A percentile compares a stretch with the other conserved stretches of the same genome.
Evolutionary conservation across 1,140 invertebrate genomes (phyloP).

Genomic region (Calosoma granatense): DNA sequence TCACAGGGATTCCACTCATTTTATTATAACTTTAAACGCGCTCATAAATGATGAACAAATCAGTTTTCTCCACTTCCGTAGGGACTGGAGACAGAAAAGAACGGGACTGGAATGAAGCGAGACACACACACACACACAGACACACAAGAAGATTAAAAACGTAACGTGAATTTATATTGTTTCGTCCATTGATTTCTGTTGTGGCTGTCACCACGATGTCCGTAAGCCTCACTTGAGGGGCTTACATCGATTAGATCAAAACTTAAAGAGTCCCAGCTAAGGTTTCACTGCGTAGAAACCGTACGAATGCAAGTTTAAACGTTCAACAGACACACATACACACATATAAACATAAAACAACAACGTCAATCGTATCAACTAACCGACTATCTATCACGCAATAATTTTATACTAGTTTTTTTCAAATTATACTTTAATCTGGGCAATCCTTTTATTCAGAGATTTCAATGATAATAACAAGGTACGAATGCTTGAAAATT

Average conservation of each 20-base stretch:
- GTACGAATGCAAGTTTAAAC: not conserved
- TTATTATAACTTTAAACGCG: not conserved
- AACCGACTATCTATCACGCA: not conserved
- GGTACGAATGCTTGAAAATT: too few relatives aligned
- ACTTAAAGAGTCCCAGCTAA: slow-evolving; percentile 16
- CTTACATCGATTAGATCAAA: slow-evolving; percentile 22
- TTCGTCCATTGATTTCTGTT: slow-evolving; percentile 10
- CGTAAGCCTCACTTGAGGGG: slow-evolving; percentile 19
- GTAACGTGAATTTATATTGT: slow-evolving; percentile 17
- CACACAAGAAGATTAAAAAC: slow-evolving; percentile 7
- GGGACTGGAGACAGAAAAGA: not conserved
- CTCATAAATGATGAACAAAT: not conserved
- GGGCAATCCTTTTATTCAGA: too few relatives aligned
- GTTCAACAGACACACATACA: slow-evolving; percentile 21
- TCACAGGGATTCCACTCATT: too few relatives aligned
- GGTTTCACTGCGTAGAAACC: slow-evolving; percentile 12
- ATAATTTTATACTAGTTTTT: too few relatives aligned
- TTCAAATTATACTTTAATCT: too few relatives aligned
- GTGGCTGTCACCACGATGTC: slow-evolving; percentile 13
- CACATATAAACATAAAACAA: slow-evolving; percentile 21
- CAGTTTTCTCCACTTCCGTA: not conserved
- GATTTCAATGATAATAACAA: too few relatives aligned
- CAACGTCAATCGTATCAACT: not conserved
- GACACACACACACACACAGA: too few relatives aligned
- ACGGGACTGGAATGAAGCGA: not conserved